Evolutionary conservation across 92 coral and sea anemone genomes (phyloP), one percentile per base, ranked within the genome.

Genomic region (Heteractis magnifica): DNA sequence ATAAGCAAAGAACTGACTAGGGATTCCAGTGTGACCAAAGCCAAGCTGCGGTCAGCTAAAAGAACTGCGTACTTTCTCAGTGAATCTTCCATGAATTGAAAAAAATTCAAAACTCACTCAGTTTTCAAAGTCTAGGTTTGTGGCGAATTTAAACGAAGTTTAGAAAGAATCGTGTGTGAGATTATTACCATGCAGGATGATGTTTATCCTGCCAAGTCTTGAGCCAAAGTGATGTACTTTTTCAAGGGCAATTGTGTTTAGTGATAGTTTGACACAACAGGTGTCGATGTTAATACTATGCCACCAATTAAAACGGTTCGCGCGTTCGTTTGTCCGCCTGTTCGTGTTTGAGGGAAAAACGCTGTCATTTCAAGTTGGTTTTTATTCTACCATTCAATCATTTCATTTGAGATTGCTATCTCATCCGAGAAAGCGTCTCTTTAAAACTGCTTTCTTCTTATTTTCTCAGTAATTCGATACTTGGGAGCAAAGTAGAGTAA

Each of bases 1-100:
- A 88, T 79, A 10, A 91, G 79, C 26, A 88, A 44, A 6, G 86
- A 26, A 70, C 94, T 88, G 14, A 91, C 85, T 49, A 82, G 44
- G 21, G 84, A 75, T 80, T 91, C 94, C 2, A 88, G 15, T 6
- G 79, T 85, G 64, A 86, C 88, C 53, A 81, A 48, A 8, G 89
- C 88, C 4, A 82, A 71, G 44, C 78, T 52, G 52, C 94, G 86
- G 70, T 84, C 75, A 15, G 91, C 87, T 14, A 91, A 86, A 51
- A 88, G 79, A 21, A 64, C 52, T 3, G 72, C 91, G 76, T 84
- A 91, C 72, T 79, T 88, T 70, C 78, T 80, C n/a, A 91, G 86
- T 56, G 91, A 84, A 11, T 91, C 72, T 51, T 88, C 52, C 70
- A 44, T 49, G 44, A 34, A 34, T 34, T 34, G 44, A 34, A 62